phyloP scores from a whole-genome alignment of 2,113 vertebrate species.

The Pampusana beccarii region DNA sequence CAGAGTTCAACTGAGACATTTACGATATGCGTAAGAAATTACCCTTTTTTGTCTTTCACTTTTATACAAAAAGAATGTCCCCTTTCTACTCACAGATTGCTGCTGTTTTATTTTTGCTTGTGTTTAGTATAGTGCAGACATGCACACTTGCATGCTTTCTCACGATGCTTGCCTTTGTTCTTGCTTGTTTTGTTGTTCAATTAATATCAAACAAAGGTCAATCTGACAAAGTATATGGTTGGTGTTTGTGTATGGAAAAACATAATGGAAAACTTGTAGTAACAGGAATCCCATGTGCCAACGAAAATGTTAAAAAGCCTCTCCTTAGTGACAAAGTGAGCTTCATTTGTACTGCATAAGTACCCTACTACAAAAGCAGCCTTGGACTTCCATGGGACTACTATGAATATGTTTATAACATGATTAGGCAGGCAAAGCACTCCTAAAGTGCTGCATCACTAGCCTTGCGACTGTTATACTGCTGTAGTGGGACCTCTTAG shows the following conservation, averaged over 20 bases:
- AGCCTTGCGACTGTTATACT: constrained; percentile 66
- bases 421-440: constrained; percentile 65
- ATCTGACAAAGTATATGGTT: constrained; percentile 39
- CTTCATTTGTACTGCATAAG: constrained; percentile 67
- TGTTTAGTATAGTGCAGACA: neutral
- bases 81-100: neutral
- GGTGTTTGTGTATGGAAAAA: constrained; percentile 40
- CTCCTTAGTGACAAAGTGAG: constrained; percentile 59
- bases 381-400: constrained; percentile 69
- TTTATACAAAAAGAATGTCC: neutral
- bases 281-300: constrained; percentile 28
- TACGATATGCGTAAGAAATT: neutral
- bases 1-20: neutral
- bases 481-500: constrained; percentile 73
- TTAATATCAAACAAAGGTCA: constrained; percentile 69
- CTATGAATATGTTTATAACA: constrained; percentile 75
- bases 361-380: constrained; percentile 60
- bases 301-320: constrained; percentile 64
- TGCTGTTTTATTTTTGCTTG: neutral
- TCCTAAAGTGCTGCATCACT: constrained; percentile 69
- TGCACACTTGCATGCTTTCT: neutral
- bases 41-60: neutral
- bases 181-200: constrained; percentile 38
- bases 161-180: neutral
- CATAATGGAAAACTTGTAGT: constrained; percentile 55